Evolutionary conservation across 2,797 vertebrate species (phyloP).

Genomic region (Gadopsis marmoratus): DNA sequence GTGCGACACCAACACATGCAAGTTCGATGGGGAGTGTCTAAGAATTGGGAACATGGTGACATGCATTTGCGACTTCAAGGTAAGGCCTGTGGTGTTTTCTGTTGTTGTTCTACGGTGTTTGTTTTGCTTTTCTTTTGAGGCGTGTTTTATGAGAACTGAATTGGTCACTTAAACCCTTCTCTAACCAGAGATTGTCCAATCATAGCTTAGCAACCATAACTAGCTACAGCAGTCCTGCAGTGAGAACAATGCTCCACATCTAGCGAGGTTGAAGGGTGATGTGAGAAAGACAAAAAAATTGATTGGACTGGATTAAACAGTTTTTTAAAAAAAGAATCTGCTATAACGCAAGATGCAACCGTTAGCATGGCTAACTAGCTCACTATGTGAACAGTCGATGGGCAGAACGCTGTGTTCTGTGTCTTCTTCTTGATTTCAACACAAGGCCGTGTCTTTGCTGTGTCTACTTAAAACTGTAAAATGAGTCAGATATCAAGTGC

Average conservation of each 20-base stretch:
- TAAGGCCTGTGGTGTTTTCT: constrained; percentile 80
- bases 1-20: constrained; percentile 99
- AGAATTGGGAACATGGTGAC: constrained; percentile 98
- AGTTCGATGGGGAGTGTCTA: constrained; percentile 99
- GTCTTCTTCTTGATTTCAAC: not conserved
- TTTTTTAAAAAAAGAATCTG: too few species aligned
- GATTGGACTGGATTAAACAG: too few species aligned
- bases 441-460: not conserved
- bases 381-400: not conserved
- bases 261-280: not conserved
- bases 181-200: not conserved
- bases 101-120: not conserved
- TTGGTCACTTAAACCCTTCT: not conserved
- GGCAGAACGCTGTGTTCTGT: not conserved
- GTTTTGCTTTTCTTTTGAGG: not conserved
- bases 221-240: not conserved
- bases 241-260: not conserved
- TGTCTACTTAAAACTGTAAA: not conserved
- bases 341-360: too few species aligned
- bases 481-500: not conserved
- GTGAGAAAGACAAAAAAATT: not conserved
- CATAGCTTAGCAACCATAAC: not conserved
- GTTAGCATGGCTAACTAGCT: too few species aligned
- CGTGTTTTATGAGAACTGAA: not conserved
- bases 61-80: constrained; percentile 99